A percentile compares a stretch with the other conserved stretches of the same genome.
These are phyloP conservation scores for Rhinopithecus roxellana DNA, from an alignment of 2,113 vertebrate genomes.

Conservation along the genomic window DNA sequence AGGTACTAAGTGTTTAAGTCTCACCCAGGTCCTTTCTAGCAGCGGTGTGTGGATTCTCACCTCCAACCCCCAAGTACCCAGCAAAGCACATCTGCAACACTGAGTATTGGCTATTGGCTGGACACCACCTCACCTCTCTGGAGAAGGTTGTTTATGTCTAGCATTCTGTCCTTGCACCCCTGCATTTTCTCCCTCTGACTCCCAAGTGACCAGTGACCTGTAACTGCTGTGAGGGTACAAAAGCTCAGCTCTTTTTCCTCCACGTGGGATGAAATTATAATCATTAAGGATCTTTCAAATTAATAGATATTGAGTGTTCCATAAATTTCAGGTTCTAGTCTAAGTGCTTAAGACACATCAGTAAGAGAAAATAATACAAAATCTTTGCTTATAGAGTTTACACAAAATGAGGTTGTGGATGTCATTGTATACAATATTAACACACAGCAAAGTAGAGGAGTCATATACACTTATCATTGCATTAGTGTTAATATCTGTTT, in stretches of 20 bases:
- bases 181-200: background rate
- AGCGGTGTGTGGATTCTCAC: background rate
- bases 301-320: background rate
- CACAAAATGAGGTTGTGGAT: background rate
- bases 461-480: background rate
- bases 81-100: background rate
- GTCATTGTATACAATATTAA: background rate
- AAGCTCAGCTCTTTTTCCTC: background rate
- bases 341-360: background rate
- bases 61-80: fast-evolving
- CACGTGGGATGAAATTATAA: background rate
- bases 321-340: background rate
- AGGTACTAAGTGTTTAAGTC: background rate
- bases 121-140: fast-evolving
- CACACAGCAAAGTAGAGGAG: background rate
- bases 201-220: background rate
- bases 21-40: background rate
- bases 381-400: background rate
- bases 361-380: background rate
- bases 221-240: background rate
- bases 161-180: background rate
- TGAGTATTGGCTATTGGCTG: background rate
- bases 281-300: no score
- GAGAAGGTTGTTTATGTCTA: background rate
- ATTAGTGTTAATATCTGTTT: background rate